Evolutionary conservation across 2,113 vertebrate species (phyloP), one percentile per base, ranked within the genome.

Genomic region (Oplegnathus fasciatus): DNA sequence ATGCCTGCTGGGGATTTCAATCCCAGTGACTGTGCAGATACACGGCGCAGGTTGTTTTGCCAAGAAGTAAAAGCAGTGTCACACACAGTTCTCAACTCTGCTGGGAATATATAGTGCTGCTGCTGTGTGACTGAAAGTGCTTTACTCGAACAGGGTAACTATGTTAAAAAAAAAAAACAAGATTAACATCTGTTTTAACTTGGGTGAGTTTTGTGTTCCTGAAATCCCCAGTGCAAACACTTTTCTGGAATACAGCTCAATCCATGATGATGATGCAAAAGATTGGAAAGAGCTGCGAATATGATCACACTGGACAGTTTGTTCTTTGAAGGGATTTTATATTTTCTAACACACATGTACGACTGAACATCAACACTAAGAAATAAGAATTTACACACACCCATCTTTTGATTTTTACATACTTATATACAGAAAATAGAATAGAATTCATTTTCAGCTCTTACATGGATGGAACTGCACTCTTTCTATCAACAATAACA

Each of bases 1-100:
- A 69, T 64, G 70, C 73, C 69, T 70, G 69, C 10, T 78, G 62
- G 55, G 62, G 52, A 73, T 85, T 86, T 86, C 73, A 84, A 13
- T 64, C 62, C 48, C 30, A 54, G 80, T 64, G 78, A 81, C 86
- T 80, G 67, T 67, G 62, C 79, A 57, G 24, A 54, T 69, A 58
- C 57, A 40, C 67, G 24, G 78, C 3, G 37, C 72, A 66, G 68
- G 32, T 78, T 78, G 62, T 82, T 88, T 85, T 70, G 69, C 70
- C 66, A 40, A 22, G 46, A 77, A 77, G 78, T 48, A 52, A 82
- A 80, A 86, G 84, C 70, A 10, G 4, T 44, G 78, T 62, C 60
- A 30, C 26, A 40, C 73, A 58, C 82, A 55, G 28, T 77, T 80
- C 57, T 72, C 78, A 55, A 46, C 50, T 78, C 79, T 42, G 62